These are phyloP conservation scores for Elmis aenea DNA, from an alignment of 2,888 invertebrate genomes.

Conservation along the genomic window DNA sequence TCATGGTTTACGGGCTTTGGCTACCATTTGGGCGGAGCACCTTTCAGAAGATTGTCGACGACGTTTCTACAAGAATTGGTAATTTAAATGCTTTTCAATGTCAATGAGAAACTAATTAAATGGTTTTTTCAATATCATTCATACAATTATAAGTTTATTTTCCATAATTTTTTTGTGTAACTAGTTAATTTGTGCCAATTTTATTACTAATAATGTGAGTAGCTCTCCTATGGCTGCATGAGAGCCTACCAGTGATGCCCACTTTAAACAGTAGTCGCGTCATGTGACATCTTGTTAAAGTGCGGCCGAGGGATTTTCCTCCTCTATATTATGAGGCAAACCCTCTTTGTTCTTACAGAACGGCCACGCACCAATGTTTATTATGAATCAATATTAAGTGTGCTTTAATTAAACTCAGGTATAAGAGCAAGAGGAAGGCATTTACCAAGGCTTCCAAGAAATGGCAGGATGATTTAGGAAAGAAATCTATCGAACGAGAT, in stretches of 20 bases:
- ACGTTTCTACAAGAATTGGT: conserved; percentile 99
- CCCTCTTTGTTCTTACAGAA: conserved; percentile 46
- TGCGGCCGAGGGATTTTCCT: conserved; percentile 49
- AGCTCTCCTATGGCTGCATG: conserved; percentile 70
- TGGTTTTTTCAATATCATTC: no score
- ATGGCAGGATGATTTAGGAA: conserved; percentile 96
- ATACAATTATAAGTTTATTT: background rate
- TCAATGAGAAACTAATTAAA: conserved; percentile 1
- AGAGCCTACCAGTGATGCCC: conserved; percentile 51
- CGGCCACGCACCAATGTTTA: conserved; percentile 3
- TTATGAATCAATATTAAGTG: background rate
- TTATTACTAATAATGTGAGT: conserved; percentile 36
- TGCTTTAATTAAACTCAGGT: conserved; percentile 59
- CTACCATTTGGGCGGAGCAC: conserved; percentile 98
- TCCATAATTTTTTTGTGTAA: background rate
- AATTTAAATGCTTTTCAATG: conserved; percentile 40
- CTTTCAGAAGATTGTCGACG: conserved; percentile 97
- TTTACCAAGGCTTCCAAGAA: conserved; percentile 98
- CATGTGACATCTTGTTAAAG: conserved; percentile 33
- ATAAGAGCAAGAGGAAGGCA: conserved; percentile 99
- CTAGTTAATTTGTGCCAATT: background rate
- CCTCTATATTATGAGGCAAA: conserved; percentile 71
- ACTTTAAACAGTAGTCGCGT: conserved; percentile 27
- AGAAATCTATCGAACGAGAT: conserved; percentile 94
- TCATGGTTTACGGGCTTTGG: conserved; percentile 89